Evolutionary conservation across 2,888 invertebrate genomes (phyloP).

Genomic region (Xanthia icteritia): DNA sequence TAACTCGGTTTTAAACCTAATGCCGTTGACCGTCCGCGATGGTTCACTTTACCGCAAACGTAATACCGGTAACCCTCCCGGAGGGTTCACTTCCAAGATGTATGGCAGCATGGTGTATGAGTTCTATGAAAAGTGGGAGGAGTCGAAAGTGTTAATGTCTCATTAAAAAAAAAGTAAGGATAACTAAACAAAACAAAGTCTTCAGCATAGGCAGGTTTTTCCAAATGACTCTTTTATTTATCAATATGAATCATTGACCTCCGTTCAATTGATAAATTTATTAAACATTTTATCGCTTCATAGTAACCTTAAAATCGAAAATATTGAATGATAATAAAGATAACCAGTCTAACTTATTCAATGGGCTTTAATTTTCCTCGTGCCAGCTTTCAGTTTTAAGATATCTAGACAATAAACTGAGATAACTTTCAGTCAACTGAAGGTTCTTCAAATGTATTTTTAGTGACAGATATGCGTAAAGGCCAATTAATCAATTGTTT

Average conservation of each 20-base stretch:
- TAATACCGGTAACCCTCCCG: too few relatives aligned
- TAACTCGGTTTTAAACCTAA: too few relatives aligned
- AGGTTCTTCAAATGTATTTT: slow-evolving; percentile 21
- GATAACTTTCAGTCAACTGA: slow-evolving; percentile 47
- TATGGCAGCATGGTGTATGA: too few relatives aligned
- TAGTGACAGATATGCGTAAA: slow-evolving; percentile 23
- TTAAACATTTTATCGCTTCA: slow-evolving; percentile 22
- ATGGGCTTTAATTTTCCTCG: slow-evolving; percentile 8
- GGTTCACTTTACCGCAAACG: too few relatives aligned
- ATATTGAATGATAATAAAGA: slow-evolving; percentile 18
- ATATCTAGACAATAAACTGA: slow-evolving; percentile 40
- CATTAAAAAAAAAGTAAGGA: background rate
- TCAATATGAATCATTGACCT: slow-evolving; percentile 5
- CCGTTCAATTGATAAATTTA: slow-evolving; percentile 10
- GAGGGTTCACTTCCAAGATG: too few relatives aligned
- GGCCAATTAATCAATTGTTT: slow-evolving; percentile 25
- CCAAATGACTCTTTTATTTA: background rate
- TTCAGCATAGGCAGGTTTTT: background rate
- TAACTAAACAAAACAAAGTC: background rate
- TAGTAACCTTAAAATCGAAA: slow-evolving; percentile 31
- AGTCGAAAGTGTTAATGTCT: too few relatives aligned
- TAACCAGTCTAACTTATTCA: slow-evolving; percentile 2
- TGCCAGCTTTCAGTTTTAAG: slow-evolving; percentile 8
- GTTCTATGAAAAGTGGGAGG: too few relatives aligned
- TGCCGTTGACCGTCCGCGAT: too few relatives aligned